These are phyloP conservation scores for Paedocypris micromegethes DNA, from an alignment of 2,797 vertebrate species.

Conservation along the genomic window DNA sequence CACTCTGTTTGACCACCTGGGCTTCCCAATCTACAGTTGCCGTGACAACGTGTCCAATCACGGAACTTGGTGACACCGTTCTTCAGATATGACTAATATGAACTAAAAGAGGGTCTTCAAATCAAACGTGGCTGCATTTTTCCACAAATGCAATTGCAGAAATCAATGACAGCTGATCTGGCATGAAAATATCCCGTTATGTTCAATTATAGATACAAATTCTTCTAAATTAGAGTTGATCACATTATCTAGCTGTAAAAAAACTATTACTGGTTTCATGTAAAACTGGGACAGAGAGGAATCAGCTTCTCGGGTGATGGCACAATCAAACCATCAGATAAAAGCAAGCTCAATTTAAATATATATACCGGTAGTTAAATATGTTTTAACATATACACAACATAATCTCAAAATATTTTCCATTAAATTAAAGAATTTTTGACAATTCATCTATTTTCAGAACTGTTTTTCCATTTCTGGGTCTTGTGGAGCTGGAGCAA, in stretches of 20 bases:
- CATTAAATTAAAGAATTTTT: too few relatives aligned
- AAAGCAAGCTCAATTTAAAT: neutral
- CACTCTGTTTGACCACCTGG: conserved; percentile 31
- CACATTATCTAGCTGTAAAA: conserved; percentile 18
- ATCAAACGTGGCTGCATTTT: conserved; percentile 3
- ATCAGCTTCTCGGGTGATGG: neutral
- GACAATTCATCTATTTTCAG: too few relatives aligned
- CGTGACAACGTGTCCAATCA: conserved; percentile 40
- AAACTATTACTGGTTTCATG: neutral
- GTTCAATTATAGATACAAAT: neutral
- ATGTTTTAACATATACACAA: neutral
- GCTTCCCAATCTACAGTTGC: conserved; percentile 31
- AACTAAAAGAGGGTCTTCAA: conserved; percentile 1
- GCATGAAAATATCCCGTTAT: conserved; percentile 1
- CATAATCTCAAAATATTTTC: neutral
- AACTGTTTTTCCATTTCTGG: too few relatives aligned
- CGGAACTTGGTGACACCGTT: conserved; percentile 10
- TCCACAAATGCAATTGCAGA: neutral
- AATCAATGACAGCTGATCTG: neutral
- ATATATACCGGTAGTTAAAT: too few relatives aligned
- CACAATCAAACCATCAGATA: neutral
- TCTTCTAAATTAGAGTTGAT: conserved; percentile 3
- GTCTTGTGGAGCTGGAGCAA: too few relatives aligned
- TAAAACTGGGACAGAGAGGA: neutral
- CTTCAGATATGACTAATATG: conserved; percentile 13